A percentile compares a stretch with the other conserved stretches of the same genome.
These are phyloP conservation scores for Digitonthophagus gazella DNA, from an alignment of 2,888 invertebrate genomes.

Conservation along the genomic window DNA sequence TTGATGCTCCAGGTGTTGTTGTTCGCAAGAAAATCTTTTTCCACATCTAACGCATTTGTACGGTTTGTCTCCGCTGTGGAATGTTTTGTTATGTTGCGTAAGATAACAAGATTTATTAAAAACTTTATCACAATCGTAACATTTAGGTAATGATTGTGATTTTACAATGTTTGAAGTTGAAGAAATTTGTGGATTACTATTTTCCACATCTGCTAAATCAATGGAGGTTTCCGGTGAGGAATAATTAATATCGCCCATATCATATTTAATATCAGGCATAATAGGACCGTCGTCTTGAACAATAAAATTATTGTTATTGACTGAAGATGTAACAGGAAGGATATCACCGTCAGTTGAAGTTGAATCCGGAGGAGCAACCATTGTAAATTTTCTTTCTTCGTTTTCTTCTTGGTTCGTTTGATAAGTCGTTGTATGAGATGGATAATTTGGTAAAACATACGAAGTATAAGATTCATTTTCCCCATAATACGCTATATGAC, in stretches of 20 bases:
- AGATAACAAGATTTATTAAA: slow-evolving; percentile 86
- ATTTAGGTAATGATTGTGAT: slow-evolving; percentile 57
- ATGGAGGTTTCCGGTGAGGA: slow-evolving; percentile 45
- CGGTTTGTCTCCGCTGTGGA: slow-evolving; percentile 83
- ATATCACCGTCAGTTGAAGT: slow-evolving; percentile 27
- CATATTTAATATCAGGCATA: slow-evolving; percentile 37
- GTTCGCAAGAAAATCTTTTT: slow-evolving; percentile 74
- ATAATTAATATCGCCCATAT: slow-evolving; percentile 40
- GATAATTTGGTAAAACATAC: slow-evolving; percentile 54
- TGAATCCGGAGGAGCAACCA: slow-evolving; percentile 48
- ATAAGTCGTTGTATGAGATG: slow-evolving; percentile 37
- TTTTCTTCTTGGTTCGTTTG: slow-evolving; percentile 36
- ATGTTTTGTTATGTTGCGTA: slow-evolving; percentile 87
- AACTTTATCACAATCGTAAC: slow-evolving; percentile 78
- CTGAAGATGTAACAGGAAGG: slow-evolving; percentile 25
- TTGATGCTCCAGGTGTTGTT: slow-evolving; percentile 69
- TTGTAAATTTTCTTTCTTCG: slow-evolving; percentile 47
- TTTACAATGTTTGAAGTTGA: slow-evolving; percentile 40
- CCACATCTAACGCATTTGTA: slow-evolving; percentile 84
- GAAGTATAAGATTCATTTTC: slow-evolving; percentile 71
- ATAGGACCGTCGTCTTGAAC: slow-evolving; percentile 33
- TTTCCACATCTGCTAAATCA: slow-evolving; percentile 45
- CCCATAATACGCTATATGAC: slow-evolving; percentile 34
- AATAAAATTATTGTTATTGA: slow-evolving; percentile 32
- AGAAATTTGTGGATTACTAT: slow-evolving; percentile 42